A percentile compares a stretch with the other conserved stretches of the same genome.
Conservation (phyloP, 2,113 vertebrate species). For the Chloropsis hardwickii region DNA sequence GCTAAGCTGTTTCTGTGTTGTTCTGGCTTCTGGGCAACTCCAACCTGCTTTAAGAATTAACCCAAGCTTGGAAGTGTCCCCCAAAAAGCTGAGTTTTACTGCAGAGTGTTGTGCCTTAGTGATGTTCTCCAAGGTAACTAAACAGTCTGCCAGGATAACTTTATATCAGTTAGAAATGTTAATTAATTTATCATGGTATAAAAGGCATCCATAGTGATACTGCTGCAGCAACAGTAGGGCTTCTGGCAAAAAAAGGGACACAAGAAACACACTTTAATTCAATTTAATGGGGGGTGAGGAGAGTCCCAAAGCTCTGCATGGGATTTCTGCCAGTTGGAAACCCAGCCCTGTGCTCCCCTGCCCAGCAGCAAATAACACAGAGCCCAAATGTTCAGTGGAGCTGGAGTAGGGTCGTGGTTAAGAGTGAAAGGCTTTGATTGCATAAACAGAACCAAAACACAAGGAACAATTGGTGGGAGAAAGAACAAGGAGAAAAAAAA, state of each 20-base stretch:
- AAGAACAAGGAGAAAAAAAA: neutral
- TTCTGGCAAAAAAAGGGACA: neutral
- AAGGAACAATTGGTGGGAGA: constrained; percentile 45
- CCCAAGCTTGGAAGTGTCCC: neutral
- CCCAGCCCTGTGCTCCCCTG: neutral
- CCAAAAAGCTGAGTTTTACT: neutral
- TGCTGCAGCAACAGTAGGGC: neutral
- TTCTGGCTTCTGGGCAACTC: neutral
- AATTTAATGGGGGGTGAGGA: neutral
- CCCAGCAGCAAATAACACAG: neutral
- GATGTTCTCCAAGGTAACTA: neutral
- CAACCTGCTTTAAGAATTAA: neutral
- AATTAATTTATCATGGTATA: neutral
- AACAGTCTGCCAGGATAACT: neutral
- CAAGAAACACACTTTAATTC: neutral
- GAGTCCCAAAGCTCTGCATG: neutral
- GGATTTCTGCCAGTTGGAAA: neutral
- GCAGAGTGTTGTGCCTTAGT: neutral
- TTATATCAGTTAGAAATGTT: neutral
- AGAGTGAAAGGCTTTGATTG: constrained; percentile 50
- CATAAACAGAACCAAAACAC: constrained; percentile 58
- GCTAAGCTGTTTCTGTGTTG: neutral
- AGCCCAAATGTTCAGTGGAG: neutral
- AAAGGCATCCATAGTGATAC: neutral
- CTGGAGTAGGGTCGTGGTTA: constrained; percentile 51